Percentiles rank a stretch among this genome's conserved stretches.
Evolutionary conservation across 2,888 invertebrate genomes (phyloP).

Genomic region (Sinohyriopsis cumingii): DNA sequence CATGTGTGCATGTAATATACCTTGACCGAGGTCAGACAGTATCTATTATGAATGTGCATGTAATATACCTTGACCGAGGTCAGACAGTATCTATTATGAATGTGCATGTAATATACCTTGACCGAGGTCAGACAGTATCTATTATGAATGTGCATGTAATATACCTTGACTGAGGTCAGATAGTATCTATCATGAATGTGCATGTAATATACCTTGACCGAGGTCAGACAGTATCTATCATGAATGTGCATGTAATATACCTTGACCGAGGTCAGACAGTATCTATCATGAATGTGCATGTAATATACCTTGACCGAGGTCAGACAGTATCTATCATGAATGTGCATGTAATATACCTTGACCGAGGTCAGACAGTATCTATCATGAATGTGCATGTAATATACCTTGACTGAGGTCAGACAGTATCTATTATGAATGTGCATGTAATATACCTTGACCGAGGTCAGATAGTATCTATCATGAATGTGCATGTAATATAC

Average conservation of each 20-base stretch:
- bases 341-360: constrained; percentile 17
- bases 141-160: neutral
- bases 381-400: neutral
- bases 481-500: constrained; percentile 12
- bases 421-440: no score
- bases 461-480: no score
- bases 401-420: constrained; percentile 25
- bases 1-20: constrained; percentile 12
- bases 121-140: no score
- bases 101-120: constrained; percentile 17
- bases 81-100: no score
- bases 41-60: no score
- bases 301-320: constrained; percentile 24
- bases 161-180: constrained; percentile 25
- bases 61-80: constrained; percentile 24
- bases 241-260: constrained; percentile 12
- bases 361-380: no score
- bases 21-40: no score
- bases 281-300: no score
- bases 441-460: constrained; percentile 19
- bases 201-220: constrained; percentile 19
- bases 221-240: no score
- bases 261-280: no score
- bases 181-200: no score
- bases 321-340: no score